Base-by-base conservation (phyloP, 2,888 invertebrate genomes). In the Rhagonycha fulva region DNA sequence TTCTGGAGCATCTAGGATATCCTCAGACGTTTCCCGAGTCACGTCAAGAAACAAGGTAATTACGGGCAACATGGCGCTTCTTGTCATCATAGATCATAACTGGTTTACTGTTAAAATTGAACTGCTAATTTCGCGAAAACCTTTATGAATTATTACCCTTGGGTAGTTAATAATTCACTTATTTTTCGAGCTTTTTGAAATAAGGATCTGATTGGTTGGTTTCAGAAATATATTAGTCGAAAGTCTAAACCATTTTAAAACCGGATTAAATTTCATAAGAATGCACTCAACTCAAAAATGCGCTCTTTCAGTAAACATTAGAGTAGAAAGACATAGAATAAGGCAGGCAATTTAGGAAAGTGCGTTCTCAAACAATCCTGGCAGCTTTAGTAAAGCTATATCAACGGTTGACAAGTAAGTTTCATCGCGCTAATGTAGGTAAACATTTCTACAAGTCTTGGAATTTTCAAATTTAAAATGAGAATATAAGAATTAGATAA, bases 61-160 rank as follows among this genome's bases (percentile, higher is more conserved):
- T 84, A 84, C 83, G 79, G 81, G 77, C 82, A 83, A 83, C 83
- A 84, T 84, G 84, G 83, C 84, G 83, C 81, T 80, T 78, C 82
- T 81, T 83, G 84, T 84, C 84, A 81, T 81, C 84, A 81, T 84
- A 84, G 81, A 84, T 84, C 84, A 84, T 84, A 82, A 82, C 79
- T 77, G 82, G 81, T 82, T 77, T 80, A 80, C 79, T 28, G 68
- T 62, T 70, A 14, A 62, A 72, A 72, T 68, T 68, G 68, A 68
- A 68, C 68, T 47, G 14, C 14, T 23, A 62, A 30, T 28, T 72
- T 62, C 14, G 30, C 30, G 68, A 68, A 71, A 71, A 72, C 26
- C 61, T 14, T 30, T 26, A 62, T 61, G 19, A 62, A 47, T 68
- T 23, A 62, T n/a, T 19, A n/a, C 47, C 66, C 62, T 63, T 71